Conservation (phyloP, 2,797 vertebrate genomes). For the Galago senegalensis region DNA sequence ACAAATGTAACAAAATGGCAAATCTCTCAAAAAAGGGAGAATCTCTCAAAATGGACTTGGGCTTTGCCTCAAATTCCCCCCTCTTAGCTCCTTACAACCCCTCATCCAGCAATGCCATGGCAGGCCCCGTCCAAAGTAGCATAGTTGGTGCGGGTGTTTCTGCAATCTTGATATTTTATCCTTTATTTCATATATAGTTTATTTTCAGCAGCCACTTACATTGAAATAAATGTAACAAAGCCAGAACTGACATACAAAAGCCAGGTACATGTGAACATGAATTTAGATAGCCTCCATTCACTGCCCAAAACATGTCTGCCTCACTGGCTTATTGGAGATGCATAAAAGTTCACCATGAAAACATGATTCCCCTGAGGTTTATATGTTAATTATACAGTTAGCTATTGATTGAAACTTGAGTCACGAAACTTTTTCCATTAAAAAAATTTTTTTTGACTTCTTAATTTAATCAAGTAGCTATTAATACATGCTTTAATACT, state of each 20-base stretch:
- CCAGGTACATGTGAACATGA: background rate
- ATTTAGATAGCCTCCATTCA: background rate
- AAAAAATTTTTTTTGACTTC: background rate
- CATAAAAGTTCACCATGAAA: background rate
- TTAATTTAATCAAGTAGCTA: background rate
- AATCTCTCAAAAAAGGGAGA: background rate
- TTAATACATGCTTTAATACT: background rate
- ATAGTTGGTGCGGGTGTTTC: background rate
- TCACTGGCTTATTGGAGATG: background rate
- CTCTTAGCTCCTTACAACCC: no score
- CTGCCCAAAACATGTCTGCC: background rate
- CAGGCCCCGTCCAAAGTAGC: background rate
- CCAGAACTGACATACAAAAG: background rate
- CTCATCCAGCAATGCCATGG: fast-evolving
- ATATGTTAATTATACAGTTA: background rate
- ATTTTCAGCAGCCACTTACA: background rate
- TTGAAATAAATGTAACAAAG: background rate
- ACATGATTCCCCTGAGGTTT: background rate
- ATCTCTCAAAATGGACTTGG: background rate
- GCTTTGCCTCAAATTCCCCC: background rate
- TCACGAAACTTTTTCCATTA: background rate
- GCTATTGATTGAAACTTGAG: background rate
- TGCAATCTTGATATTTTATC: background rate
- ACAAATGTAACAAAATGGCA: background rate
- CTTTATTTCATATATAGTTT: background rate